Evolutionary conservation across 2,797 vertebrate genomes (phyloP), one percentile per base, ranked within the genome.

Genomic region (Melanotaenia trifasciata): DNA sequence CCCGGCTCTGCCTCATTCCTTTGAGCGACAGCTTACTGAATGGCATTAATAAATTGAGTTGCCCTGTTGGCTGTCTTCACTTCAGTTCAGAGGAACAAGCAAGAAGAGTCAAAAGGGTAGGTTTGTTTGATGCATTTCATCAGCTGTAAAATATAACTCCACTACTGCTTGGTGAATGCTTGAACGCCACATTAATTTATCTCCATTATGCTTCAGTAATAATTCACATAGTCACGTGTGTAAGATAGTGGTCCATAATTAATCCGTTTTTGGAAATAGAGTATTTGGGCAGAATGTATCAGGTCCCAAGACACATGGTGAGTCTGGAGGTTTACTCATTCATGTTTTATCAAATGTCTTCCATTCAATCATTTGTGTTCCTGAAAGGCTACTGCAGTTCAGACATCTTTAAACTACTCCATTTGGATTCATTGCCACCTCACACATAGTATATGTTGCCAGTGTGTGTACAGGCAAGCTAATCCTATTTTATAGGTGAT

Each of bases 1-100:
- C 75, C 66, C 70, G 65, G 72, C 77, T 77, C 76, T 28, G 78
- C 72, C 76, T 80, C 78, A 35, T 82, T 84, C 84, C 88, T 88
- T 79, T 93, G 91, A 90, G 86, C 78, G 90, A 93, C 90, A 88
- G 88, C 83, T 72, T 79, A 77, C 72, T 76, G 88, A 89, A 93
- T 90, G 88, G 80, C 78, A 84, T 86, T 92, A 94, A 94, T 91
- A 89, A 90, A 87, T 71, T 71, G 78, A 85, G 72, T 65, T 22
- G 30, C 75, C 67, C 84, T 36, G 76, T 80, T 86, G 72, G 84
- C 72, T 3, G 69, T 78, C 84, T 86, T 72, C 73, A 80, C 79
- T 80, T 72, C 73, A 74, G 68, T 63, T 83, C 82, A 70, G 81
- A 63, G 79, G 64, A 80, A 74, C 63, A 69, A 58, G 64, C 69